phyloP scores from a whole-genome alignment of 2,888 invertebrate genomes.

The Parnassius glacialis region DNA sequence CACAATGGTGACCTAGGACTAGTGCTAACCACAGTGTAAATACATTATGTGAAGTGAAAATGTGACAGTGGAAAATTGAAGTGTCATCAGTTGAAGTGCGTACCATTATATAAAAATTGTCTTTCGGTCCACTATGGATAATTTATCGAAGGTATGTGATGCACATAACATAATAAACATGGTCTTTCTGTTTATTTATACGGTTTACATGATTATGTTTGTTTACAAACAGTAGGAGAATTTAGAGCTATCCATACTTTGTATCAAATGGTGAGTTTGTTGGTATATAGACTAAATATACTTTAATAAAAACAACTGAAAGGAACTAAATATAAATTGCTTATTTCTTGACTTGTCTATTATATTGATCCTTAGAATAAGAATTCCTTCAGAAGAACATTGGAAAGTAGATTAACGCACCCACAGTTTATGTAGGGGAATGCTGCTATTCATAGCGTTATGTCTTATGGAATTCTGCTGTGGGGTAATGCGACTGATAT shows the following conservation, averaged over 20 bases:
- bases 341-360: background rate
- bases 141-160: background rate
- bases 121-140: background rate
- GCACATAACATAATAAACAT: background rate
- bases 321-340: background rate
- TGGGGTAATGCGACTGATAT: no score
- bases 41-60: conserved; percentile 14
- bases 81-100: background rate
- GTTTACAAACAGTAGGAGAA: background rate
- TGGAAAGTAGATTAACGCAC: no score
- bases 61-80: conserved; percentile 2
- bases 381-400: no score
- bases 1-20: background rate
- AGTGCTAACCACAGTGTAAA: background rate
- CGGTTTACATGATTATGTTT: background rate
- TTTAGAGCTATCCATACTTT: background rate
- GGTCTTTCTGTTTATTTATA: background rate
- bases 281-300: background rate
- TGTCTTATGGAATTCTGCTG: no score
- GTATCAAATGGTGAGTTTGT: background rate
- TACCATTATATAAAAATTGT: background rate
- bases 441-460: no score
- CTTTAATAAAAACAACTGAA: background rate
- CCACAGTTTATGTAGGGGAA: no score
- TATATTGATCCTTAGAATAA: no score